These are phyloP conservation scores for Wiebesia pumilae DNA, from an alignment of 1,140 invertebrate species.

Conservation along the genomic window DNA sequence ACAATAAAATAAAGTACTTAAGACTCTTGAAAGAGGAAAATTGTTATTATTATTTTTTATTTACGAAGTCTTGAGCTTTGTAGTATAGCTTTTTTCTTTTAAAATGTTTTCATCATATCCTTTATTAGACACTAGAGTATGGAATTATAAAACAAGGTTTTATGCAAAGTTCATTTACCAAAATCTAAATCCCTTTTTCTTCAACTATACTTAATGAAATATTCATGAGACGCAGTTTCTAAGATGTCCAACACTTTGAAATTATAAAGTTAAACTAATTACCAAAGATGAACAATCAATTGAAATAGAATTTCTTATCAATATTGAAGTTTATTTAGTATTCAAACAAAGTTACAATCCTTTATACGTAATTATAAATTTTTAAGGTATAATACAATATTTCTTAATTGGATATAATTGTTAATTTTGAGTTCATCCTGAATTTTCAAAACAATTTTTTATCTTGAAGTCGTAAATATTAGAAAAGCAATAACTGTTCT, in stretches of 20 bases:
- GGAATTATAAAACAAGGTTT: conserved; percentile 26
- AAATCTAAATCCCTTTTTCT: conserved; percentile 28
- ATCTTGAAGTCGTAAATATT: too few species aligned
- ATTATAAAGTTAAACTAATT: background rate
- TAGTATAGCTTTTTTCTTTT: background rate
- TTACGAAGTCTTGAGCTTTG: background rate
- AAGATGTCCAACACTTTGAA: background rate
- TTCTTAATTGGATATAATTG: too few species aligned
- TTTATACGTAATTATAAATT: background rate
- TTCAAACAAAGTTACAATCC: background rate
- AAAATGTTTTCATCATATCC: conserved; percentile 4
- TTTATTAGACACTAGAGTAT: background rate
- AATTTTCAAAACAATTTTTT: background rate
- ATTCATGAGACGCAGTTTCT: conserved; percentile 7
- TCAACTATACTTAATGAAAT: conserved; percentile 6
- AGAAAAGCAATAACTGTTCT: too few species aligned
- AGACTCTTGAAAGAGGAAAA: too few species aligned
- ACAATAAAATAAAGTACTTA: too few species aligned
- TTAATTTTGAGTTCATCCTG: background rate
- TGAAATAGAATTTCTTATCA: background rate
- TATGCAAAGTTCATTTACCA: background rate
- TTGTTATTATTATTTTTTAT: background rate
- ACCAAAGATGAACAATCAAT: background rate
- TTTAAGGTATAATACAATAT: too few species aligned
- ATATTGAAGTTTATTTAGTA: background rate